Evolutionary conservation across 2,797 vertebrate genomes (phyloP).

Genomic region (Cynodonichthys magdalenae): DNA sequence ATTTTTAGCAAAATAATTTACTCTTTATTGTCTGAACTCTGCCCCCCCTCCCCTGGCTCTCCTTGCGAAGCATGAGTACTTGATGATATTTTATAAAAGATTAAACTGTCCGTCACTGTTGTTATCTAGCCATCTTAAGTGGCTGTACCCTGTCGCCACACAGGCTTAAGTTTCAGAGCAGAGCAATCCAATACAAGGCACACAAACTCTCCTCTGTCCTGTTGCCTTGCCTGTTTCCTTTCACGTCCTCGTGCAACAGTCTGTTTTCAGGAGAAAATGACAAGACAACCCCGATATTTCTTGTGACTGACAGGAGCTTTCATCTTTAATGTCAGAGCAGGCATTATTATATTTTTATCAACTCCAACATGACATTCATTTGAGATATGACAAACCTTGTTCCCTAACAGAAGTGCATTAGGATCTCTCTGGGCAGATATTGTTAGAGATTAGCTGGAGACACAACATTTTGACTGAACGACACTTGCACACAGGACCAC

Average conservation of each 20-base stretch:
- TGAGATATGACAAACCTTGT: too few relatives aligned
- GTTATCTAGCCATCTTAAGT: conserved; percentile 85
- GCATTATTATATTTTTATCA: background rate
- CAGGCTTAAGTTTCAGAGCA: conserved; percentile 79
- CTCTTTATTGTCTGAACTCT: conserved; percentile 12
- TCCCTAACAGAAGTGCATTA: too few relatives aligned
- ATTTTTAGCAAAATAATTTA: conserved; percentile 21
- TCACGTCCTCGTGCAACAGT: conserved; percentile 71
- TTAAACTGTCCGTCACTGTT: conserved; percentile 75
- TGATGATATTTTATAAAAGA: conserved; percentile 80
- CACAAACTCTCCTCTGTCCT: conserved; percentile 76
- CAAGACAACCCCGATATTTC: conserved; percentile 19
- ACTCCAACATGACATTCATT: conserved; percentile 17
- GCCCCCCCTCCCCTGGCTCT: conserved; percentile 1
- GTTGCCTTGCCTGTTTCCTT: conserved; percentile 78
- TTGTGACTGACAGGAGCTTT: conserved; percentile 28
- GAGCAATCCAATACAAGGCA: conserved; percentile 82
- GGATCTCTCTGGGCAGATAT: too few relatives aligned
- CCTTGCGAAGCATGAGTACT: conserved; percentile 36
- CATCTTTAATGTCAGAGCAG: conserved; percentile 15
- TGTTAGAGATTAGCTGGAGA: too few relatives aligned
- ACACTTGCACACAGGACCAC: too few relatives aligned
- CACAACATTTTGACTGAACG: too few relatives aligned
- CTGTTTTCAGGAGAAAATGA: conserved; percentile 52
- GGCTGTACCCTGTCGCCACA: conserved; percentile 82